Conservation (phyloP, 2,797 vertebrate genomes). For the Chiloscyllium punctatum region DNA sequence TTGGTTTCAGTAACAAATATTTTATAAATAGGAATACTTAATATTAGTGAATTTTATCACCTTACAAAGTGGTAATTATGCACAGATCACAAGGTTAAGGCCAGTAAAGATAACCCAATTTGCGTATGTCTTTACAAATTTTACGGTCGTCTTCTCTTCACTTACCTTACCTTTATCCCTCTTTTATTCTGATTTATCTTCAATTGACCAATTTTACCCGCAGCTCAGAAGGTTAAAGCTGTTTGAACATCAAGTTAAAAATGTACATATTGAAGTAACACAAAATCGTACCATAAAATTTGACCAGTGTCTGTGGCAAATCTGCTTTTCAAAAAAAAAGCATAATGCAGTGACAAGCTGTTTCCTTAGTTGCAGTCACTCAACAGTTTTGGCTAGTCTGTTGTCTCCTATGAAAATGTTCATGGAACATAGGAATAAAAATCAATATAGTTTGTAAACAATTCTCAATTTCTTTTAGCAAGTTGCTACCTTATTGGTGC, state of each 20-base stretch:
- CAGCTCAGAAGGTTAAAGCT: conserved; percentile 49
- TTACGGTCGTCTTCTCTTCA: conserved; percentile 50
- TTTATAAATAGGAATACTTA: background rate
- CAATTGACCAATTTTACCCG: conserved; percentile 47
- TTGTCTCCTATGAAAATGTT: background rate
- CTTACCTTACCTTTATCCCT: conserved; percentile 52
- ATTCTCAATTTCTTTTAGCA: conserved; percentile 53
- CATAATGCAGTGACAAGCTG: conserved; percentile 13
- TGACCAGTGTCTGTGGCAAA: conserved; percentile 43
- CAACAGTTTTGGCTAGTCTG: background rate
- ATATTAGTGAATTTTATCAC: background rate
- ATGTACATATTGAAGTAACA: conserved; percentile 42
- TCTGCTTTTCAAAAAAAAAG: conserved; percentile 36
- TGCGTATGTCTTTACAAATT: conserved; percentile 49
- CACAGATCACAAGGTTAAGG: conserved; percentile 37
- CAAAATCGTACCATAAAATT: conserved; percentile 40
- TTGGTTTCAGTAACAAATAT: conserved; percentile 6
- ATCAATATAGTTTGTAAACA: conserved; percentile 58
- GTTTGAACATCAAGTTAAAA: conserved; percentile 45
- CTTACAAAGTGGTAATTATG: conserved; percentile 32
- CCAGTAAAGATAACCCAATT: conserved; percentile 44
- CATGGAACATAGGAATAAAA: conserved; percentile 50
- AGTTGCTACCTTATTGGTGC: conserved; percentile 59
- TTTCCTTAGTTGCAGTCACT: background rate
- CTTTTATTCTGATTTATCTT: conserved; percentile 53